phyloP scores from a whole-genome alignment of 1,140 invertebrate species.

The Papilio dardanus region DNA sequence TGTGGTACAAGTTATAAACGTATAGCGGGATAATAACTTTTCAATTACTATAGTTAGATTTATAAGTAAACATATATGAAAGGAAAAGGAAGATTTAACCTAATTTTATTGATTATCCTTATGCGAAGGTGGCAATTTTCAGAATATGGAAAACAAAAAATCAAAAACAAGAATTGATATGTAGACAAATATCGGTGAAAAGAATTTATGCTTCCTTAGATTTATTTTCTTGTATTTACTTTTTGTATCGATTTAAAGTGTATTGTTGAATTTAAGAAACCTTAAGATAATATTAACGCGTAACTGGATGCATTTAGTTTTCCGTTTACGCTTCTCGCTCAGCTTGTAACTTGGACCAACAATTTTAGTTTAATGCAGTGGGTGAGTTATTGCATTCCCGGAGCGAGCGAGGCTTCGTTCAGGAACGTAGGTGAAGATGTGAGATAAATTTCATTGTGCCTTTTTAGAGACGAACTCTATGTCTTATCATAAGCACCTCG shows the following conservation, averaged over 20 bases:
- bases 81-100: too few relatives aligned
- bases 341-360: background rate
- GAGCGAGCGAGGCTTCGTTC: slow-evolving; percentile 12
- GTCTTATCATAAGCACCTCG: background rate
- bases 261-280: background rate
- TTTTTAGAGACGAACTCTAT: background rate
- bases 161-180: too few relatives aligned
- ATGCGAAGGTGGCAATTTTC: too few relatives aligned
- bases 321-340: background rate
- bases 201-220: too few relatives aligned
- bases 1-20: slow-evolving; percentile 41
- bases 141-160: too few relatives aligned
- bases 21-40: background rate
- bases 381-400: slow-evolving; percentile 28
- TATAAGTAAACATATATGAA: too few relatives aligned
- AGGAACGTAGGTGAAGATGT: slow-evolving; percentile 4
- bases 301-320: background rate
- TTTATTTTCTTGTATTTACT: too few relatives aligned
- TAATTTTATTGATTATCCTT: too few relatives aligned
- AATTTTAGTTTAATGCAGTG: slow-evolving; percentile 11
- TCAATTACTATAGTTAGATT: background rate
- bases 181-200: too few relatives aligned
- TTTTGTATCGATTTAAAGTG: too few relatives aligned
- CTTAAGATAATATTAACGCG: background rate
- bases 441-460: slow-evolving; percentile 11